Evolutionary conservation across 2,113 vertebrate genomes (phyloP).

Genomic region (Ptilonorhynchus violaceus): DNA sequence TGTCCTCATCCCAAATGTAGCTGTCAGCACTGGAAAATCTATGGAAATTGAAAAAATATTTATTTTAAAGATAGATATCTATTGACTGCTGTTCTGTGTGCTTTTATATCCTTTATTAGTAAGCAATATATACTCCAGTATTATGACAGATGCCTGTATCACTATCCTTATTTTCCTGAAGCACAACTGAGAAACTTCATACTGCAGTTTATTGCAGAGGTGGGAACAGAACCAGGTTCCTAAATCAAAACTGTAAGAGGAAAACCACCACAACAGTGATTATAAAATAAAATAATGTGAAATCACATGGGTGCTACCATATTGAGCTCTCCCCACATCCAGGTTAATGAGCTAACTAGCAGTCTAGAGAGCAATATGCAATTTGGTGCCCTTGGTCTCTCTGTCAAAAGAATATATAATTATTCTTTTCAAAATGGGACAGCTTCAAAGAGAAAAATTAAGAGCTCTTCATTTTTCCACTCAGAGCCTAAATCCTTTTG

Average conservation of each 20-base stretch:
- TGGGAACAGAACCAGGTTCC: background rate
- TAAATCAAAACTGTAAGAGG: slow-evolving; percentile 15
- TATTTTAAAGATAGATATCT: background rate
- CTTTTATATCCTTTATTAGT: background rate
- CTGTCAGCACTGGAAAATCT: background rate
- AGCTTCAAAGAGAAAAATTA: slow-evolving; percentile 40
- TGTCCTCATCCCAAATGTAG: background rate
- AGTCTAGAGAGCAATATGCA: slow-evolving; percentile 24
- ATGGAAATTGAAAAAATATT: background rate
- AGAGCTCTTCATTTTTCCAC: slow-evolving; percentile 46
- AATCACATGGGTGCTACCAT: background rate
- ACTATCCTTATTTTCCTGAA: background rate
- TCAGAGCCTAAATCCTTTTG: slow-evolving; percentile 36
- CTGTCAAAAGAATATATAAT: slow-evolving; percentile 46
- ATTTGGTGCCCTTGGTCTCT: slow-evolving; percentile 45
- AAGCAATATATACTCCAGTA: background rate
- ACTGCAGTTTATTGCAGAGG: background rate
- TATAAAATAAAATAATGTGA: background rate
- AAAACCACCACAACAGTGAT: background rate
- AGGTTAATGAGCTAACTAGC: slow-evolving; percentile 51
- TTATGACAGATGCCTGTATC: background rate
- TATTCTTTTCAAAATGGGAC: slow-evolving; percentile 58
- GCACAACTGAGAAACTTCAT: background rate
- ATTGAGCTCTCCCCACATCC: background rate
- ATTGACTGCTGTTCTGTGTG: background rate